Evolutionary conservation across 2,797 vertebrate genomes (phyloP).

Genomic region (Syngnathus rostellatus): DNA sequence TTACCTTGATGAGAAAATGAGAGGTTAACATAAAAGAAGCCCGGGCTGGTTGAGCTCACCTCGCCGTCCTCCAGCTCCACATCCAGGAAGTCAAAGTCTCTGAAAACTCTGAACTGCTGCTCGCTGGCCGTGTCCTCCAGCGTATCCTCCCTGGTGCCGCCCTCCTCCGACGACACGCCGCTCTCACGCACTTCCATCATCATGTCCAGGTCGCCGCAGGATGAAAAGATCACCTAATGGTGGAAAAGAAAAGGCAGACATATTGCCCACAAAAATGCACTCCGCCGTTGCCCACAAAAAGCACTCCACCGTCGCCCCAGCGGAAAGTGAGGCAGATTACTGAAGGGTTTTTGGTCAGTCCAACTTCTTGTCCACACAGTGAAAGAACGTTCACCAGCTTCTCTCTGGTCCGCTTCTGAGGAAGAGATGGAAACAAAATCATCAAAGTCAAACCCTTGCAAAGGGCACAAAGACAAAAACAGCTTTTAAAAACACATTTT

Average conservation of each 20-base stretch:
- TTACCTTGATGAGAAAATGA: background rate
- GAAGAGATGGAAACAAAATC: constrained; percentile 23
- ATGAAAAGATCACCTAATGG: constrained; percentile 93
- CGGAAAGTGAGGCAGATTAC: constrained; percentile 65
- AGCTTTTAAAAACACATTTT: too few species aligned
- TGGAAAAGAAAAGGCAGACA: background rate
- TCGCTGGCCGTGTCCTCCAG: constrained; percentile 94
- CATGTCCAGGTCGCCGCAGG: constrained; percentile 95
- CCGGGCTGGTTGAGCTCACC: constrained; percentile 59
- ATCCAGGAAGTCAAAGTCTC: constrained; percentile 97
- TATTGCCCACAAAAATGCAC: background rate
- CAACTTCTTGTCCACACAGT: constrained; percentile 95
- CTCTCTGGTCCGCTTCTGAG: constrained; percentile 92
- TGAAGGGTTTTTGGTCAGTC: constrained; percentile 95
- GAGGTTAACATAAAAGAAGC: background rate
- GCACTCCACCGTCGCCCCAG: background rate
- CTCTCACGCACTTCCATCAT: constrained; percentile 93
- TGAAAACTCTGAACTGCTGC: constrained; percentile 96
- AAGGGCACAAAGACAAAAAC: background rate
- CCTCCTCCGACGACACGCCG: constrained; percentile 93
- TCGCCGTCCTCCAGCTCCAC: constrained; percentile 98
- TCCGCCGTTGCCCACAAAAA: too few species aligned
- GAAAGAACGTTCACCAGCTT: constrained; percentile 95
- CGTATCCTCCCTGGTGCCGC: constrained; percentile 82
- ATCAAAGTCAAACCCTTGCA: background rate